These are phyloP conservation scores for Melospiza georgiana DNA, from an alignment of 2,113 vertebrate species.

Conservation along the genomic window DNA sequence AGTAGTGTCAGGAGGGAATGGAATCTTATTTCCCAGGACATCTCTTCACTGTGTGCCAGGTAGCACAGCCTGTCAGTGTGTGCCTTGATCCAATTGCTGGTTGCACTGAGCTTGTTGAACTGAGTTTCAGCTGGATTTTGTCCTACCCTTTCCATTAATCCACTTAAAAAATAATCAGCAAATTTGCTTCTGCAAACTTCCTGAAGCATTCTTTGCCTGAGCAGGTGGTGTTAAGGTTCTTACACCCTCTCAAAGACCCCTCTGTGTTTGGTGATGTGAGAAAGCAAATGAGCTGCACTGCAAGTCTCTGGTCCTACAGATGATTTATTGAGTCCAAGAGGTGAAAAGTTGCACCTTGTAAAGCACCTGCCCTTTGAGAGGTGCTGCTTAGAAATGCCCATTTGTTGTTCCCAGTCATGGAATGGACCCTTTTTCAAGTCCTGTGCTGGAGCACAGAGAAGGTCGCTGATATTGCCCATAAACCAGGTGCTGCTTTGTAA, in stretches of 20 bases:
- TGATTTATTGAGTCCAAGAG: neutral
- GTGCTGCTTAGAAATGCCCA: neutral
- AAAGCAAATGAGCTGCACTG: neutral
- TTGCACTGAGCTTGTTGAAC: neutral
- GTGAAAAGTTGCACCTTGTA: neutral
- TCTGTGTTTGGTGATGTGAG: neutral
- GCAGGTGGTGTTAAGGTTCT: neutral
- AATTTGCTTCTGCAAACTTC: neutral
- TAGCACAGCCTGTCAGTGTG: neutral
- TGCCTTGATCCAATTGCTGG: neutral
- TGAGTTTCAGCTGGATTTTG: neutral
- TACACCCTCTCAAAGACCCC: neutral
- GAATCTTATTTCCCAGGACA: neutral
- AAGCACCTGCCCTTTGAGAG: neutral
- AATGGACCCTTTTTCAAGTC: neutral
- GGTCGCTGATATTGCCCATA: neutral
- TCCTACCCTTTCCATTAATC: neutral
- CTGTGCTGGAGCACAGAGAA: neutral
- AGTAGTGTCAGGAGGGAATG: neutral
- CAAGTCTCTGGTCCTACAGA: neutral
- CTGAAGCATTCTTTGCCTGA: neutral
- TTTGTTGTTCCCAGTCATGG: neutral
- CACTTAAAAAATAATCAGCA: neutral
- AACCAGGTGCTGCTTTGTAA: neutral
- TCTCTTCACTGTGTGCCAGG: neutral